A percentile compares a stretch with the other conserved stretches of the same genome.
phyloP scores from a whole-genome alignment of 1,140 invertebrate species.

The Apis cerana region DNA sequence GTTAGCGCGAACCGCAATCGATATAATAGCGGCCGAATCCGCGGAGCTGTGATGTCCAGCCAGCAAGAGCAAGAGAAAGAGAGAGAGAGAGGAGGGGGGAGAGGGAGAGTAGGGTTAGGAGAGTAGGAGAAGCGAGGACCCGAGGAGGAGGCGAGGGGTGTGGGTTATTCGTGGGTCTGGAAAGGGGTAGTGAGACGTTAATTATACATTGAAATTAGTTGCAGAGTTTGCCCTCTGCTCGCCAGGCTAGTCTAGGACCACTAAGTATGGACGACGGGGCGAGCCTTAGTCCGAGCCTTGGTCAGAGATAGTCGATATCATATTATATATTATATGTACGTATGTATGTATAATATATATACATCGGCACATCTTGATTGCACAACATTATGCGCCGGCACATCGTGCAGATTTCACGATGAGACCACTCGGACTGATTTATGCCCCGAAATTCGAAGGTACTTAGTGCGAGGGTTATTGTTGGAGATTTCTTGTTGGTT shows the following conservation, averaged over 20 bases:
- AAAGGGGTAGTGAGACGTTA: conserved; percentile 80
- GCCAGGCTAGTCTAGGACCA: conserved; percentile 74
- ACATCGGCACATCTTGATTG: conserved; percentile 78
- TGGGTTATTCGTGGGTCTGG: conserved; percentile 58
- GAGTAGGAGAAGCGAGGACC: conserved; percentile 61
- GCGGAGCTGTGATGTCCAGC: conserved; percentile 75
- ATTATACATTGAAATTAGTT: conserved; percentile 83
- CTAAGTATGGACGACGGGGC: conserved; percentile 78
- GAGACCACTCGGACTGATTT: conserved; percentile 47
- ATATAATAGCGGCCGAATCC: conserved; percentile 79
- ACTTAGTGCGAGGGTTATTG: conserved; percentile 34
- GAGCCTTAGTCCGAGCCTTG: conserved; percentile 72
- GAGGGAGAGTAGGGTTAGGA: conserved; percentile 48
- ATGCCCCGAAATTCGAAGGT: conserved; percentile 31
- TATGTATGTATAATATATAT: background rate
- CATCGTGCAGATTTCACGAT: conserved; percentile 55
- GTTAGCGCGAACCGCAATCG: conserved; percentile 79
- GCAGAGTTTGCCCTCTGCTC: conserved; percentile 78
- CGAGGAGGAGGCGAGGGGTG: conserved; percentile 51
- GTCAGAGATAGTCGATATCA: conserved; percentile 80
- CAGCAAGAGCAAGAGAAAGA: conserved; percentile 39
- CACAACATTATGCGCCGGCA: conserved; percentile 78
- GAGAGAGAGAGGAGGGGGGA: background rate
- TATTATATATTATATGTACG: conserved; percentile 57
- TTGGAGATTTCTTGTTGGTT: conserved; percentile 38